Conservation (phyloP, 2,113 vertebrate species). For the Oncorhynchus nerka region DNA sequence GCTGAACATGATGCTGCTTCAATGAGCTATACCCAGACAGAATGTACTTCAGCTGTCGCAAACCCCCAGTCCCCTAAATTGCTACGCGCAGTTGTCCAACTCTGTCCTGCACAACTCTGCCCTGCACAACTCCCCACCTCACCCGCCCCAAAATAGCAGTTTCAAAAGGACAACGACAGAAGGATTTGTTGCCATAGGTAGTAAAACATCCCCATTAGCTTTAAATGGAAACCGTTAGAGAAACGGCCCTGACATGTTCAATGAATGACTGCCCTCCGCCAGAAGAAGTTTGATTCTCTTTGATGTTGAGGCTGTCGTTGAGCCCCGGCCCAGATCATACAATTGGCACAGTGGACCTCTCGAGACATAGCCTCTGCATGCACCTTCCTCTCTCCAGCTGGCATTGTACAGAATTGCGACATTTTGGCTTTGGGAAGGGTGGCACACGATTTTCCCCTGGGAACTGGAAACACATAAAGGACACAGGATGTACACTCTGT, state of each 20-base stretch:
- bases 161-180: conserved; percentile 84
- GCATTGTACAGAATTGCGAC: conserved; percentile 83
- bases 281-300: neutral
- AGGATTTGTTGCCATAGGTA: conserved; percentile 80
- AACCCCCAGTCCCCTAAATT: conserved; percentile 79
- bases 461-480: conserved; percentile 69
- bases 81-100: conserved; percentile 77
- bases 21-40: conserved; percentile 50
- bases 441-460: conserved; percentile 25
- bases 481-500: conserved; percentile 52
- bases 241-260: conserved; percentile 45
- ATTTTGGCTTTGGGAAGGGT: conserved; percentile 71
- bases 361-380: conserved; percentile 86
- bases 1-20: conserved; percentile 32
- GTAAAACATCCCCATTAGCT: conserved; percentile 71
- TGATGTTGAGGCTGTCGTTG: neutral
- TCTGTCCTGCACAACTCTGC: conserved; percentile 36
- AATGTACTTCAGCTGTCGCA: conserved; percentile 86
- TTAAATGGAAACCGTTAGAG: conserved; percentile 73
- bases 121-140: conserved; percentile 27
- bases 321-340: conserved; percentile 45
- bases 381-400: conserved; percentile 84
- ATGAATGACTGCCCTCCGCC: too few relatives aligned
- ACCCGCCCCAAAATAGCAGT: conserved; percentile 84
- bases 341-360: conserved; percentile 87